These are phyloP conservation scores for Volucella inanis DNA, from an alignment of 2,888 invertebrate species.

Conservation along the genomic window DNA sequence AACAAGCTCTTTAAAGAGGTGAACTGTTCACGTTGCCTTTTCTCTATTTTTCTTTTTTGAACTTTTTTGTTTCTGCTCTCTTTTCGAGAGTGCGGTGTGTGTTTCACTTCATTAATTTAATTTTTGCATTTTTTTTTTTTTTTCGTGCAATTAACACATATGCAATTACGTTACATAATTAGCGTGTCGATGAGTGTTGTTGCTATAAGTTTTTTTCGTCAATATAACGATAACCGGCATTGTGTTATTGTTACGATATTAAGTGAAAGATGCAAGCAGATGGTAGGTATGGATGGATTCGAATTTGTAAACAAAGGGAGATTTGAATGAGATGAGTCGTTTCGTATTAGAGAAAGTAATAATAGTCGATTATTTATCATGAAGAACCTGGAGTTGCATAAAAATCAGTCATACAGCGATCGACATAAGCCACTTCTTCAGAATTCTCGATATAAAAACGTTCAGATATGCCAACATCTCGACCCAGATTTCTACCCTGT, in stretches of 20 bases:
- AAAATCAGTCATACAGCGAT: too few species aligned
- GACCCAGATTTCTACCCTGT: too few species aligned
- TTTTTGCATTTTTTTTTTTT: neutral
- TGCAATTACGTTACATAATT: slow-evolving; percentile 36
- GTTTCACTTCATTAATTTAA: slow-evolving; percentile 54
- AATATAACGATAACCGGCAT: slow-evolving; percentile 28
- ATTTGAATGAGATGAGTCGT: too few species aligned
- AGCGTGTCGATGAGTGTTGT: neutral
- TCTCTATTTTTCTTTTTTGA: slow-evolving; percentile 1
- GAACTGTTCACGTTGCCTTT: slow-evolving; percentile 38
- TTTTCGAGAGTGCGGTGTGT: slow-evolving; percentile 10
- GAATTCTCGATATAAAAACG: too few species aligned
- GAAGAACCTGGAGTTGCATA: too few species aligned
- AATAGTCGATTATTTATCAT: too few species aligned
- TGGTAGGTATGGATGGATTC: too few species aligned
- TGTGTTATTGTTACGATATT: neutral
- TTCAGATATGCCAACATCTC: too few species aligned
- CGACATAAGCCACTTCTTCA: too few species aligned
- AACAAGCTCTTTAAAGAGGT: slow-evolving; percentile 38
- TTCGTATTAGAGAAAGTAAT: too few species aligned
- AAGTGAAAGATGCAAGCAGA: too few species aligned
- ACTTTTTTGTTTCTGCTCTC: neutral
- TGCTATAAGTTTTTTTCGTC: slow-evolving; percentile 30
- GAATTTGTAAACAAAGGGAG: too few species aligned
- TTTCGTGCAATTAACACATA: neutral